Base-by-base conservation (phyloP, 2,888 invertebrate species). In the Frankliniella intonsa region DNA sequence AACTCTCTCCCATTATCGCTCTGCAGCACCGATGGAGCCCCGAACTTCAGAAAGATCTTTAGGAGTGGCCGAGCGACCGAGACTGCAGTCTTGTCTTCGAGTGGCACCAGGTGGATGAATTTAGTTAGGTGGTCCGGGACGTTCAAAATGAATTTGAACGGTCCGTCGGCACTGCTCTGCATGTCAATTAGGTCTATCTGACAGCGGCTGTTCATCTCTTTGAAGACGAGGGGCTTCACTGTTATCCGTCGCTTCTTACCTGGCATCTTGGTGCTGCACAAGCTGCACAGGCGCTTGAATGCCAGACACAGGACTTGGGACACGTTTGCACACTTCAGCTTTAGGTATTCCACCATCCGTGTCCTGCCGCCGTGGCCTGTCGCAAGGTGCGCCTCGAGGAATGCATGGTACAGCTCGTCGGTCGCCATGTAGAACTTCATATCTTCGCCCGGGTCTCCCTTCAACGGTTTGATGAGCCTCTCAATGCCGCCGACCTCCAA, bases 61-160 rank as follows among this genome's bases (percentile, higher is more conserved):
- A 86, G 79, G 3, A 89, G 81, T n/a, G 85, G 81, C 82, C 86
- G 83, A 27, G 87, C 87, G 22, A 88, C 87, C 84, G 88, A 87
- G 81, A 82, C 84, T 5, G 87, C 86, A 82, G 83, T 83, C 82
- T 87, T 87, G 7, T 84, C 85, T 84, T 85, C 84, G 19, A 88
- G 83, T 9, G 88, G 82, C 81, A 87, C 84, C 10, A 88, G 84
- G 14, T 85, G 80, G 49, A 88, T 85, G 85, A 88, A 88, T 86
- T 88, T 87, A 22, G 87, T 88, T 0, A 86, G 82, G 83, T 87
- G 86, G 82, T 87, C 87, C 84, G 87, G 87, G 82, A 87, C 87
- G 7, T 86, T 86, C 82, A 88, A 82, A 50, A 88, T 87, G 83
- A 87, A 88, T 83, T 86, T 87, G 84, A 83, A 87, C 49, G 85